Percentiles rank a stretch among this genome's conserved stretches.
Evolutionary conservation across 1,140 invertebrate genomes (phyloP).

Genomic region (Drosophila oshimai): DNA sequence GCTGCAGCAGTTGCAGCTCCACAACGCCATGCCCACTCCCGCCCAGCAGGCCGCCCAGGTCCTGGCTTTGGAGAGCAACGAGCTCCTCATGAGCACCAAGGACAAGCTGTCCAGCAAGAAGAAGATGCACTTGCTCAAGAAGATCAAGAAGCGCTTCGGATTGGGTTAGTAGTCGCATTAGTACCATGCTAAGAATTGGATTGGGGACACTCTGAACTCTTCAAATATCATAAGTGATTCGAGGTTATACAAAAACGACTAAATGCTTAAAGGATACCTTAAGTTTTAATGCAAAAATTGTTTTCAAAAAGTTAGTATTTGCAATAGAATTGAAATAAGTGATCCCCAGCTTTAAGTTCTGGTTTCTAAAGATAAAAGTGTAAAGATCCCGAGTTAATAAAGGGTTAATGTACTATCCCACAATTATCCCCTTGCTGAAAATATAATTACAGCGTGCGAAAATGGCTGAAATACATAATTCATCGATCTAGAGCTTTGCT

Average conservation of each 20-base stretch:
- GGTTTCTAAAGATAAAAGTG: too few species aligned
- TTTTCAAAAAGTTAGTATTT: too few species aligned
- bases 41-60: conserved; percentile 67
- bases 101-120: conserved; percentile 82
- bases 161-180: conserved; percentile 82
- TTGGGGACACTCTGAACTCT: neutral
- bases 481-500: conserved; percentile 31
- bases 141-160: conserved; percentile 84
- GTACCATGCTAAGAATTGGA: neutral
- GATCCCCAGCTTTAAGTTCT: too few species aligned
- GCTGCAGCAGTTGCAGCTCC: conserved; percentile 40
- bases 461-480: conserved; percentile 61
- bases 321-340: too few species aligned
- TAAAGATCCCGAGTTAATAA: too few species aligned
- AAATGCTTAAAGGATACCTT: too few species aligned
- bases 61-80: conserved; percentile 62
- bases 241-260: too few species aligned
- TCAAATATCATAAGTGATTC: too few species aligned
- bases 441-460: conserved; percentile 63
- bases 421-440: conserved; percentile 1
- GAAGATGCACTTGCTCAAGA: conserved; percentile 84
- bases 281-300: too few species aligned
- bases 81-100: conserved; percentile 71
- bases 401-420: too few species aligned
- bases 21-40: conserved; percentile 43